These are phyloP conservation scores for Pangasianodon hypophthalmus DNA, from an alignment of 2,113 vertebrate genomes.

Conservation along the genomic window DNA sequence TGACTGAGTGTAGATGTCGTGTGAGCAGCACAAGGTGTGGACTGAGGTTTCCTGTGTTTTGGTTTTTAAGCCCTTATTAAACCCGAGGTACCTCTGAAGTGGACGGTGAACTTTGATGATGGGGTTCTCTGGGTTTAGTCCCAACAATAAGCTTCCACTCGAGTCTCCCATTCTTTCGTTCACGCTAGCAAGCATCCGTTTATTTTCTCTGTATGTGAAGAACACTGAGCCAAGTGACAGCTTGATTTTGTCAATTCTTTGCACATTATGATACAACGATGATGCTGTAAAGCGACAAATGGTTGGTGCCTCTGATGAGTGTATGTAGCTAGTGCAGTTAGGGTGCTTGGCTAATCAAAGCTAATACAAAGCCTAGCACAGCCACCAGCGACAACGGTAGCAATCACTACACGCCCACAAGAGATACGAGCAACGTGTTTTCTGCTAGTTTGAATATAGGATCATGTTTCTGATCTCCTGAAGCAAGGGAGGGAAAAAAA, in stretches of 20 bases:
- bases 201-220: neutral
- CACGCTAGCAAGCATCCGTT: neutral
- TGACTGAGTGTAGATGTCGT: slow-evolving; percentile 57
- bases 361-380: too few relatives aligned
- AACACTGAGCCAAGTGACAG: neutral
- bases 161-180: neutral
- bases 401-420: too few relatives aligned
- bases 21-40: slow-evolving; percentile 61
- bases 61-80: neutral
- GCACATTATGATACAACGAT: too few relatives aligned
- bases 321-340: neutral
- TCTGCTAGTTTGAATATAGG: neutral
- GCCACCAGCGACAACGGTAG: too few relatives aligned
- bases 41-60: slow-evolving; percentile 5
- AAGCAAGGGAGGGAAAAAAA: too few relatives aligned
- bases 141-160: neutral
- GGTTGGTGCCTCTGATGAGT: too few relatives aligned
- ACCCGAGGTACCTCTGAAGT: neutral
- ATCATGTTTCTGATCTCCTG: too few relatives aligned
- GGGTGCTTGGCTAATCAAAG: neutral
- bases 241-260: neutral
- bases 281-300: neutral
- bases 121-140: neutral
- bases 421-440: neutral
- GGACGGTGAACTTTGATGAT: neutral